These are phyloP conservation scores for Melipona quadrifasciata DNA, from an alignment of 1,140 invertebrate species.

Conservation along the genomic window DNA sequence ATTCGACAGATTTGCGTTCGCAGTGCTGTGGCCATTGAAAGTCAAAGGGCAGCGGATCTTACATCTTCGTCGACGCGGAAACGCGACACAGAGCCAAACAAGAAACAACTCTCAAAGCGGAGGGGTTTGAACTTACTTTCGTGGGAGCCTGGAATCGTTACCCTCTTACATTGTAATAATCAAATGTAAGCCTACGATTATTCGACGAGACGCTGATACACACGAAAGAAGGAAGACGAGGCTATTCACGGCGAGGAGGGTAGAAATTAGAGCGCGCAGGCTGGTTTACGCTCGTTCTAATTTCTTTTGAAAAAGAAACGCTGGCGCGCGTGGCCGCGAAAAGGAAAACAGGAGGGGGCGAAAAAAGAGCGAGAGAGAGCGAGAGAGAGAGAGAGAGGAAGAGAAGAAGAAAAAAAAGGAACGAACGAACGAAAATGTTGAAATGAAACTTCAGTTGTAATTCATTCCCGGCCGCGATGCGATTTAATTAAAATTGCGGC, in stretches of 20 bases:
- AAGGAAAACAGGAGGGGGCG: slow-evolving; percentile 2
- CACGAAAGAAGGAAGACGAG: neutral
- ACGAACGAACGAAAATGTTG: slow-evolving; percentile 35
- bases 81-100: neutral
- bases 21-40: neutral
- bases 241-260: slow-evolving; percentile 16
- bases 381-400: no score
- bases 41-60: neutral
- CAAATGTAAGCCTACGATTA: neutral
- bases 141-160: neutral
- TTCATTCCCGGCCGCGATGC: slow-evolving; percentile 45
- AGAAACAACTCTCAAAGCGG: neutral
- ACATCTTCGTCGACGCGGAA: neutral
- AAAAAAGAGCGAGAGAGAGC: no score
- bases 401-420: no score
- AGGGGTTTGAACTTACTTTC: neutral
- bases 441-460: slow-evolving; percentile 52
- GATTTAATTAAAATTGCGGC: slow-evolving; percentile 53
- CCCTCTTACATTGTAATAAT: neutral
- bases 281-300: slow-evolving; percentile 20
- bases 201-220: neutral
- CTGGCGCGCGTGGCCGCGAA: neutral
- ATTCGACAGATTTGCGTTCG: neutral
- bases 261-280: slow-evolving; percentile 33
- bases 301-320: slow-evolving; percentile 7